Evolutionary conservation across 2,888 invertebrate species (phyloP).

Genomic region (Spialia ferax): DNA sequence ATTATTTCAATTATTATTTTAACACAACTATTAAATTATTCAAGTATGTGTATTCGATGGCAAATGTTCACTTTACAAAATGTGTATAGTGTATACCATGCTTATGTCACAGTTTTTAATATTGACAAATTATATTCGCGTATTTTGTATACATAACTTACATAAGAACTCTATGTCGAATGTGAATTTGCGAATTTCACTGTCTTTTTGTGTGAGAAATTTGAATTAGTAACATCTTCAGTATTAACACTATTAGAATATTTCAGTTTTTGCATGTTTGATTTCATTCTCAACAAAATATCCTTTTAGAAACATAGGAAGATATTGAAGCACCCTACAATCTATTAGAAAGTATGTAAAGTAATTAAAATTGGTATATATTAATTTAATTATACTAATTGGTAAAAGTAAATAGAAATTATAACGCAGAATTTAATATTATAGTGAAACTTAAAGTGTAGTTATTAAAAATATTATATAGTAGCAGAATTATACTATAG

Average conservation of each 20-base stretch:
- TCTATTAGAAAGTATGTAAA: slow-evolving; percentile 31
- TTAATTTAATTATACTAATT: neutral
- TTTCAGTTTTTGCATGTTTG: slow-evolving; percentile 43
- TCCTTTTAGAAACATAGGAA: slow-evolving; percentile 25
- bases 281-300: slow-evolving; percentile 11
- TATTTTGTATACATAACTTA: neutral
- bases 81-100: neutral
- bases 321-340: slow-evolving; percentile 23
- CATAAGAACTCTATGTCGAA: neutral
- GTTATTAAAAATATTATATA: slow-evolving; percentile 32
- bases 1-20: too few relatives aligned
- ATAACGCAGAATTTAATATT: slow-evolving; percentile 10
- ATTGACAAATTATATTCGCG: neutral
- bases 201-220: slow-evolving; percentile 20
- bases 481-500: slow-evolving; percentile 72
- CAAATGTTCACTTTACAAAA: too few relatives aligned
- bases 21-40: too few relatives aligned
- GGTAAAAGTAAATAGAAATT: slow-evolving; percentile 22
- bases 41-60: too few relatives aligned
- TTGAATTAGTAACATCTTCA: slow-evolving; percentile 19
- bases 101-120: neutral
- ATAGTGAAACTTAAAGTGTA: slow-evolving; percentile 25
- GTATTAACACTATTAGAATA: slow-evolving; percentile 35
- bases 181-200: neutral
- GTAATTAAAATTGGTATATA: neutral